Evolutionary conservation across 2,888 invertebrate species (phyloP), one percentile per base, ranked within the genome.

Genomic region (Linyphia triangularis): DNA sequence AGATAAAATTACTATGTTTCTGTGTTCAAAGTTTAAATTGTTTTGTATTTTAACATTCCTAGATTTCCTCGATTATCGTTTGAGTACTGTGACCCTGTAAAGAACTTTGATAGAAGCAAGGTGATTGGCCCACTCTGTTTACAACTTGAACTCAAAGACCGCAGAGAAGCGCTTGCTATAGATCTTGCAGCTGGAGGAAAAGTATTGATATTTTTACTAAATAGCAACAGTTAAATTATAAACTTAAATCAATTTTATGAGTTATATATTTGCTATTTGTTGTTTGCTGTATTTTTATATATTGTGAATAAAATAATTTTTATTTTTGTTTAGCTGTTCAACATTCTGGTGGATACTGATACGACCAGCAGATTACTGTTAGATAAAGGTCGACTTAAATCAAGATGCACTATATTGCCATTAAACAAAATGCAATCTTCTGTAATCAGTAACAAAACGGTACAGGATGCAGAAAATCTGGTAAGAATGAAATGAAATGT

Each of bases 311-410:
- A n/a, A 91, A 22, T 37, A 22, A 43, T 37, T 59, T 30, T 16
- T 7, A 26, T 30, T 3, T 40, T 26, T 40, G 93, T 93, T 65
- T 92, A 98, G 97, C 93, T 99, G 30, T 97, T 96, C 93, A 97
- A 98, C 93, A 96, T 98, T 86, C 96, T 99, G 72, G 97, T 98
- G 43, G 97, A 98, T 92, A 96, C 95, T 65, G 97, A 98, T 92
- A 93, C 94, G 78, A 96, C 97, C 0, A 96, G 96, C 91, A 97
- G 97, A 93, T 94, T 95, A 92, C 94, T 99, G 90, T 94, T 99
- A 83, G 95, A 97, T 93, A 94, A 94, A 89, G 98, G 98, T 0
- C 94, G 96, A 90, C 94, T 99, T 88, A 95, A 95, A 92, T 93
- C 95, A 22, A 95, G 98, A 85, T 96, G 96, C 79, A 98, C 98